These are phyloP conservation scores for Belonocnema kinseyi DNA, from an alignment of 1,140 invertebrate species.

Conservation along the genomic window DNA sequence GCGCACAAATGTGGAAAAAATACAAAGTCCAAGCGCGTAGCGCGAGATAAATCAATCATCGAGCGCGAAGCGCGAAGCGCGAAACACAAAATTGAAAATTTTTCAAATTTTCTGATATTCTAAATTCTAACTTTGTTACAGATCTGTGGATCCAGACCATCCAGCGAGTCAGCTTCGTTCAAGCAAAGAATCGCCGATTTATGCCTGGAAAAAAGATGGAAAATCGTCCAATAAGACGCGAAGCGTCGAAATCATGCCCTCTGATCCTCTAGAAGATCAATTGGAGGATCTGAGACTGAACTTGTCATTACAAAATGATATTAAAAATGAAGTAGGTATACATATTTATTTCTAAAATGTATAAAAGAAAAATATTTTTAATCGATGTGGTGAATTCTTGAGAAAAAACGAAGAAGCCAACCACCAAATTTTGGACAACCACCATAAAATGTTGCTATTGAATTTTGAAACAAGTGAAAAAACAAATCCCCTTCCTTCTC, in stretches of 20 bases:
- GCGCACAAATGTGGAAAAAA: too few species aligned
- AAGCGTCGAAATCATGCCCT: conserved; percentile 40
- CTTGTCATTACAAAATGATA: conserved; percentile 23
- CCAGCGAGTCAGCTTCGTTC: conserved; percentile 51
- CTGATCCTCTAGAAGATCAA: conserved; percentile 65
- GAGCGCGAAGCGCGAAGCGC: too few species aligned
- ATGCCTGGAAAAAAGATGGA: conserved; percentile 62
- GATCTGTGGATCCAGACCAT: conserved; percentile 53
- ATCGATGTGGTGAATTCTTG: not conserved
- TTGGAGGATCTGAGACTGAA: conserved; percentile 62
- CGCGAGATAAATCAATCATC: too few species aligned
- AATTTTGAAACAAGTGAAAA: too few species aligned
- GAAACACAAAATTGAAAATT: too few species aligned
- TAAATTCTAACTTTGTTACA: not conserved
- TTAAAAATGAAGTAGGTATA: conserved; percentile 41
- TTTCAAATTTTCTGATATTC: too few species aligned
- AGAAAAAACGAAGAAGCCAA: too few species aligned
- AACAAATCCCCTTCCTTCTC: too few species aligned
- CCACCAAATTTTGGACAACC: too few species aligned
- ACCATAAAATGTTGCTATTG: too few species aligned
- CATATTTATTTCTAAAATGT: conserved; percentile 22
- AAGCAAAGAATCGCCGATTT: conserved; percentile 48
- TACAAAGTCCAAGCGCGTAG: too few species aligned
- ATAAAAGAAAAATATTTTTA: not conserved
- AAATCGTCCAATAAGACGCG: conserved; percentile 35